These are phyloP conservation scores for Caenorhabditis sp. DNA, from an alignment of 2,888 invertebrate species.

Conservation along the genomic window DNA sequence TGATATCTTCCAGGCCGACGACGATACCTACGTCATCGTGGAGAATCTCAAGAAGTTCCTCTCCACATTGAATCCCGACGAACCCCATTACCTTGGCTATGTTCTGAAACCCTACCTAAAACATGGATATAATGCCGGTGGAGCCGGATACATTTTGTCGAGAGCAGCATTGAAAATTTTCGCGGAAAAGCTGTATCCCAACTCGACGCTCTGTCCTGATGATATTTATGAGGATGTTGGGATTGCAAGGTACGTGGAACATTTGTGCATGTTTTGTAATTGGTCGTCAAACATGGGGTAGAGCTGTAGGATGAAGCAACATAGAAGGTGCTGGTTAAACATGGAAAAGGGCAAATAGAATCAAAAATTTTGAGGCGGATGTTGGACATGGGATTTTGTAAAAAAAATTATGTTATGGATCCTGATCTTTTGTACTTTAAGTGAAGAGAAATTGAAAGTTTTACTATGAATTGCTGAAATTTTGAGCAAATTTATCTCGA, in stretches of 20 bases:
- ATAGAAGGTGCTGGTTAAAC: neutral
- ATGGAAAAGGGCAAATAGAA: neutral
- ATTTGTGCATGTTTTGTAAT: neutral
- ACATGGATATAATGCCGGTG: conserved; percentile 78
- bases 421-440: neutral
- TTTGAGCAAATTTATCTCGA: too few species aligned
- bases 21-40: conserved; percentile 77
- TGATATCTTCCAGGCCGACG: conserved; percentile 72
- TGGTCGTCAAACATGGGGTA: neutral
- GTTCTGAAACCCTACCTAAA: conserved; percentile 73
- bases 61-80: conserved; percentile 64
- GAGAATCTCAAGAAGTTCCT: conserved; percentile 73
- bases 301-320: neutral
- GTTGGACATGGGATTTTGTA: neutral
- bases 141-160: conserved; percentile 77
- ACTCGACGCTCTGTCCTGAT: conserved; percentile 72
- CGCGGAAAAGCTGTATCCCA: conserved; percentile 65
- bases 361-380: conserved; percentile 1
- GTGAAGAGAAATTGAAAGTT: neutral
- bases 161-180: conserved; percentile 72
- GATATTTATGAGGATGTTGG: conserved; percentile 76
- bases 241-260: conserved; percentile 63
- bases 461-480: neutral
- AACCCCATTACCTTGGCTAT: conserved; percentile 76
- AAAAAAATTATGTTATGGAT: neutral